Conservation (phyloP, 2,797 vertebrate species). For the Poeciliopsis infans region DNA sequence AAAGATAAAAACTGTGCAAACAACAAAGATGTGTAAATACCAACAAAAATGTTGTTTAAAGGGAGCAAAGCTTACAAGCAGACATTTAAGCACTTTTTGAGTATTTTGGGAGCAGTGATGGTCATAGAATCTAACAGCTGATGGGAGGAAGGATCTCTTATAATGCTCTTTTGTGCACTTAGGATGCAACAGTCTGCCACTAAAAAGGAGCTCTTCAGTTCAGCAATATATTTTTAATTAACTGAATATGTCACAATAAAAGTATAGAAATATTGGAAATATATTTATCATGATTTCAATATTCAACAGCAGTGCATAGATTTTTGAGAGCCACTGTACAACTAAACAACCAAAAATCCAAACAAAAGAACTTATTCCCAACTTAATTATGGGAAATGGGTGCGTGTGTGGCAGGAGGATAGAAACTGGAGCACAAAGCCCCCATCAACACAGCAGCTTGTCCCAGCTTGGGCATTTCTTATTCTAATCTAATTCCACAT, state of each 20-base stretch:
- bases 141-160: not conserved
- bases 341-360: slow-evolving; percentile 3
- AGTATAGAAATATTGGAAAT: not conserved
- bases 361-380: not conserved
- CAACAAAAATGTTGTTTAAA: not conserved
- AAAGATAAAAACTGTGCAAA: not conserved
- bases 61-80: not conserved
- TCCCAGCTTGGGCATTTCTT: not conserved
- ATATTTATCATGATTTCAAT: not conserved
- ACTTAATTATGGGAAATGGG: slow-evolving; percentile 3
- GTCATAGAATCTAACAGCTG: not conserved
- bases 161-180: not conserved
- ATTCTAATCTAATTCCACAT: slow-evolving; percentile 6
- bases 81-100: not conserved
- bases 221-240: not conserved
- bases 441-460: not conserved
- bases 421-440: slow-evolving; percentile 9
- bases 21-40: not conserved
- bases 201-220: not conserved
- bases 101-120: not conserved
- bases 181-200: not conserved
- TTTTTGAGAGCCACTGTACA: not conserved
- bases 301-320: not conserved
- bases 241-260: not conserved
- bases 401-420: not conserved